Conservation (phyloP, 1,140 invertebrate species). For the Palaemon carinicauda region DNA sequence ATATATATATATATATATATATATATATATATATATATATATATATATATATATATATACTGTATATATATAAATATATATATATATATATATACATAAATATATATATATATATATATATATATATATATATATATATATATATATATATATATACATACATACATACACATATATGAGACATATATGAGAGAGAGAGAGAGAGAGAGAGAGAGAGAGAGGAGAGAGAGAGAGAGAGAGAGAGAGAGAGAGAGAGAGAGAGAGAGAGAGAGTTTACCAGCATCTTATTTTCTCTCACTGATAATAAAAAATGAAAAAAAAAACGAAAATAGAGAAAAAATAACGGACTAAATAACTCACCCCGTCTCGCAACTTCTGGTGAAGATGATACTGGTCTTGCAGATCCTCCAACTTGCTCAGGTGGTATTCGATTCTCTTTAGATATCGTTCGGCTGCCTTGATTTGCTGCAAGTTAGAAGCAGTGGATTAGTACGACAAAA, state of each 20-base stretch:
- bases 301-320: too few relatives aligned
- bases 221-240: neutral
- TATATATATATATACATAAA: neutral
- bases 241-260: neutral
- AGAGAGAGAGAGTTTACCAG: too few relatives aligned
- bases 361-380: conserved; percentile 65
- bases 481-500: neutral
- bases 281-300: too few relatives aligned
- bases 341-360: conserved; percentile 13
- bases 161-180: neutral
- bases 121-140: conserved; percentile 9
- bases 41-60: conserved; percentile 5
- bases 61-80: neutral
- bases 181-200: neutral
- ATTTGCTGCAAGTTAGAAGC: conserved; percentile 66
- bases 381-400: conserved; percentile 68
- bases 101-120: neutral
- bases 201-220: neutral
- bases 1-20: neutral
- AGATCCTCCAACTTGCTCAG: conserved; percentile 69
- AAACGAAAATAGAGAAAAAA: too few relatives aligned
- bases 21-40: neutral
- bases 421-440: conserved; percentile 69
- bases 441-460: conserved; percentile 67
- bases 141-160: conserved; percentile 4